Evolutionary conservation across 1,140 invertebrate genomes (phyloP).

Genomic region (Drosophila truncata): DNA sequence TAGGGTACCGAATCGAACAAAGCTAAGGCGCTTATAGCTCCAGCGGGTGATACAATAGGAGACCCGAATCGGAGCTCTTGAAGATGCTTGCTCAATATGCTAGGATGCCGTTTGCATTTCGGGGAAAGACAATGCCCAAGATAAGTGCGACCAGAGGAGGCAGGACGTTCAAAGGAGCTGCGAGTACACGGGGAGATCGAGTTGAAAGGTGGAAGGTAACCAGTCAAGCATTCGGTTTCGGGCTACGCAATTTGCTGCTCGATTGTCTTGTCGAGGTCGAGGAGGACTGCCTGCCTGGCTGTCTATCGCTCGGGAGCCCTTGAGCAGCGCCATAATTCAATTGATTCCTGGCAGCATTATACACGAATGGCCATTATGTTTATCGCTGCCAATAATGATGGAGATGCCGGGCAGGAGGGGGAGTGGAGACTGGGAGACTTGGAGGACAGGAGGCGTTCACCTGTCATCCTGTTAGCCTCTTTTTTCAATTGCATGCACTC

Average conservation of each 20-base stretch:
- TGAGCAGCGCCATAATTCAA: conserved; percentile 72
- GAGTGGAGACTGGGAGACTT: neutral
- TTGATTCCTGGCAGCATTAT: conserved; percentile 74
- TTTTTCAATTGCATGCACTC: conserved; percentile 71
- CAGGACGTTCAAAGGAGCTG: neutral
- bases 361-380: conserved; percentile 69
- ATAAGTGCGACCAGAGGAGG: conserved; percentile 22
- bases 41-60: neutral
- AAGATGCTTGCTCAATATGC: conserved; percentile 48
- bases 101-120: conserved; percentile 41
- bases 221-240: conserved; percentile 67
- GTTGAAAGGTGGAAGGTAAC: conserved; percentile 13
- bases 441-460: conserved; percentile 30
- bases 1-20: conserved; percentile 16
- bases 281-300: conserved; percentile 11
- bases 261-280: conserved; percentile 63
- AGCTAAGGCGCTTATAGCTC: conserved; percentile 49
- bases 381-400: conserved; percentile 67
- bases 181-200: conserved; percentile 1
- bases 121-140: conserved; percentile 42
- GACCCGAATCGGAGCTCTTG: conserved; percentile 16
- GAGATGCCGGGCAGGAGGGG: neutral
- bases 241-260: conserved; percentile 81
- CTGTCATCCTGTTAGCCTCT: conserved; percentile 68
- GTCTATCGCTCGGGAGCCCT: conserved; percentile 36